phyloP scores from a whole-genome alignment of 2,888 invertebrate genomes.

The Pterostichus madidus region DNA sequence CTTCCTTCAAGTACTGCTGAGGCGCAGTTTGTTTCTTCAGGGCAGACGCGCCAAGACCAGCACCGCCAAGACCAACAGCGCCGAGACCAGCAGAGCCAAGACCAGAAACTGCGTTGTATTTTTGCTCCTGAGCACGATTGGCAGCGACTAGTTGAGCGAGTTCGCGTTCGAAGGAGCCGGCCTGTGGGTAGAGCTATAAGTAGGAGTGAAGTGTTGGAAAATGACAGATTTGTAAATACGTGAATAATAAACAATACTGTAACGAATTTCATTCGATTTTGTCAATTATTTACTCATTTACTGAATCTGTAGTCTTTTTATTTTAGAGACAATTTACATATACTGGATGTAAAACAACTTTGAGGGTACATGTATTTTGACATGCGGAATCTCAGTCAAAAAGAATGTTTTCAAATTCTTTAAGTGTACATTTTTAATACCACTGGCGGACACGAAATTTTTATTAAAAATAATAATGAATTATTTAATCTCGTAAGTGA shows the following conservation, averaged over 20 bases:
- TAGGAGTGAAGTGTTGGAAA: not conserved
- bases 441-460: too few species aligned
- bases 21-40: constrained; percentile 47
- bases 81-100: not conserved
- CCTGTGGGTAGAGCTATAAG: constrained; percentile 27
- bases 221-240: not conserved
- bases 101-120: constrained; percentile 50
- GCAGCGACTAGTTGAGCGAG: constrained; percentile 64
- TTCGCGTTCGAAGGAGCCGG: constrained; percentile 60
- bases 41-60: not conserved
- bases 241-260: not conserved
- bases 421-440: too few species aligned
- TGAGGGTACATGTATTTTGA: too few species aligned
- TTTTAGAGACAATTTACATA: too few species aligned
- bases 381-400: too few species aligned
- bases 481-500: too few species aligned
- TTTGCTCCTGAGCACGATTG: constrained; percentile 57
- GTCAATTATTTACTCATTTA: too few species aligned
- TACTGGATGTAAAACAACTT: too few species aligned
- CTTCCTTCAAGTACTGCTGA: constrained; percentile 61
- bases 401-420: too few species aligned
- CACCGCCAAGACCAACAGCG: not conserved
- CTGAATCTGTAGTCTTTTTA: too few species aligned
- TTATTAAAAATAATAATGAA: too few species aligned
- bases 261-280: too few species aligned